Evolutionary conservation across 1,140 invertebrate genomes (phyloP).

Genomic region (Coelopa frigida): DNA sequence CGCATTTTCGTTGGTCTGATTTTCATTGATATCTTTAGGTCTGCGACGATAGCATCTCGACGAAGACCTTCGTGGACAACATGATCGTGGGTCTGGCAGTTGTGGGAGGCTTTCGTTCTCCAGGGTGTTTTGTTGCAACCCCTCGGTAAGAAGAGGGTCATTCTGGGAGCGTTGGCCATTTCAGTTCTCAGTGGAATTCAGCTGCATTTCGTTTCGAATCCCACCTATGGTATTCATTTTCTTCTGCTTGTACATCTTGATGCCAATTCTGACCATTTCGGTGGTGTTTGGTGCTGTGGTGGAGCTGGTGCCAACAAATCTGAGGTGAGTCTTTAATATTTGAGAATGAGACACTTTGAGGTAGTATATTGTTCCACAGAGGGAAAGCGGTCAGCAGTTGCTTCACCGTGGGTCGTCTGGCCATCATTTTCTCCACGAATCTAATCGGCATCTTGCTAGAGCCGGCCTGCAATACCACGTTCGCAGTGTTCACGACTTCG

Average conservation of each 20-base stretch:
- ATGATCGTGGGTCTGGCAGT: constrained; percentile 40
- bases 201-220: constrained; percentile 31
- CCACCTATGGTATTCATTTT: constrained; percentile 32
- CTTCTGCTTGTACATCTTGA: constrained; percentile 40
- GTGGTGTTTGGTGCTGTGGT: constrained; percentile 45
- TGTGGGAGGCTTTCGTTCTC: constrained; percentile 31
- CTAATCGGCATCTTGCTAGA: constrained; percentile 50
- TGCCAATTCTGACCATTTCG: constrained; percentile 44
- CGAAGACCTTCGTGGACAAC: constrained; percentile 41
- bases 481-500: constrained; percentile 26
- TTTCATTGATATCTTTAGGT: constrained; percentile 15
- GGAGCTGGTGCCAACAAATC: constrained; percentile 47
- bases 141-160: constrained; percentile 38
- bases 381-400: constrained; percentile 54
- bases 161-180: constrained; percentile 22
- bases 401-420: constrained; percentile 52
- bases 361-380: constrained; percentile 43
- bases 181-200: constrained; percentile 26
- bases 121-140: constrained; percentile 37
- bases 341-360: too few relatives aligned
- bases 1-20: background rate
- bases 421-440: constrained; percentile 51
- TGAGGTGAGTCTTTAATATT: too few relatives aligned
- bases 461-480: constrained; percentile 49
- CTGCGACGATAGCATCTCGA: constrained; percentile 37